Conservation (phyloP, 2,888 invertebrate species). For the Sialis lutaria region DNA sequence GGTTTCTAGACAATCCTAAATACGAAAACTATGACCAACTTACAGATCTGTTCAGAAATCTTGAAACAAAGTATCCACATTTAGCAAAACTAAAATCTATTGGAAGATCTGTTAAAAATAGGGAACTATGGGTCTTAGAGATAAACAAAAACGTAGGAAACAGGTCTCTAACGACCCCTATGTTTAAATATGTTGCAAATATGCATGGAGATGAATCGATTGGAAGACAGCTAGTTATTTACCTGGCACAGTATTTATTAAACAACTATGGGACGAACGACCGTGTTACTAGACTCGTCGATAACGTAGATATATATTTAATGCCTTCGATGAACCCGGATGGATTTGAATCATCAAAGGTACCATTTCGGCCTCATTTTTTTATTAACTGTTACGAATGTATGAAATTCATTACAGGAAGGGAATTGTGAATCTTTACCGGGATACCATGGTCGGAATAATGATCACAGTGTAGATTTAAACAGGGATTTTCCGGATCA, state of each 20-base stretch:
- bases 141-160: slow-evolving; percentile 50
- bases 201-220: slow-evolving; percentile 94
- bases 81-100: slow-evolving; percentile 54
- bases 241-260: slow-evolving; percentile 70
- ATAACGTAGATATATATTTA: slow-evolving; percentile 79
- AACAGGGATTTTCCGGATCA: slow-evolving; percentile 92
- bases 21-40: slow-evolving; percentile 59
- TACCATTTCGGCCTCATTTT: slow-evolving; percentile 21
- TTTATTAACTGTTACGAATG: slow-evolving; percentile 2
- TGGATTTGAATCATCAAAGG: slow-evolving; percentile 75
- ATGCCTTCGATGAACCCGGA: slow-evolving; percentile 98
- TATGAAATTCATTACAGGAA: slow-evolving; percentile 37
- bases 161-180: slow-evolving; percentile 52
- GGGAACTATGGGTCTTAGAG: slow-evolving; percentile 68
- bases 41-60: slow-evolving; percentile 38
- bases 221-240: slow-evolving; percentile 68
- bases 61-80: slow-evolving; percentile 47
- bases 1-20: slow-evolving; percentile 35
- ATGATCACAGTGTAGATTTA: slow-evolving; percentile 65
- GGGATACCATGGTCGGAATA: slow-evolving; percentile 55
- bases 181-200: slow-evolving; percentile 87
- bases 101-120: slow-evolving; percentile 68
- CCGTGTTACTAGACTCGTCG: slow-evolving; percentile 58
- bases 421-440: slow-evolving; percentile 57
- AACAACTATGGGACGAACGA: slow-evolving; percentile 51